Evolutionary conservation across 2,113 vertebrate genomes (phyloP), one percentile per base, ranked within the genome.

Genomic region (Serilophus lunatus): DNA sequence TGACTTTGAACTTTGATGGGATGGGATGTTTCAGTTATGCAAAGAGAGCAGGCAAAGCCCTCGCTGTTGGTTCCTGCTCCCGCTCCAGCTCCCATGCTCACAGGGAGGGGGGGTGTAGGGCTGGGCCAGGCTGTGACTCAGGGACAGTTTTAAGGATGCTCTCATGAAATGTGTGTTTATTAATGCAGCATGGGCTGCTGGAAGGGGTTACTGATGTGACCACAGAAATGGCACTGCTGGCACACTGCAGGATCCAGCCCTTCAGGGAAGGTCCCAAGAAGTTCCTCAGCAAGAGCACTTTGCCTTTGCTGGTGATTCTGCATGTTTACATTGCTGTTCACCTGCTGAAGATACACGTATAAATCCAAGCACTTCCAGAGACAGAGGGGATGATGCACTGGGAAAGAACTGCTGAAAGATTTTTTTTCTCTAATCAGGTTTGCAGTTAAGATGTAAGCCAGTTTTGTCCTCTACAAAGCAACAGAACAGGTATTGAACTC

Each of bases 81-180:
- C 44, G 63, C 70, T 4, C 44, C 60, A 24, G 74, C 7, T 2
- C 40, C 40, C 8, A 20, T 8, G 1, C n/a, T 45, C 29, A 4
- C 66, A 2, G 1, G 0, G n/a, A 23, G 26, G 16, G 8, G n/a
- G 3, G n/a, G 45, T 6, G 0, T 47, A 16, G 26, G 50, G 53
- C 74, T 20, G 65, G 61, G 29, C 49, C 61, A 14, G 0, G 0
- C 3, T 1, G 0, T 2, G 24, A 1, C 49, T 6, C 1, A 0
- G 2, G 19, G 36, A 2, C 10, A 6, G 49, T 5, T 51, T 80
- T 12, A 23, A 35, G 35, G 53, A 16, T 3, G 2, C 40, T 25
- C 57, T 0, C 54, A 9, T 11, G 20, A 29, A 26, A 26, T 0
- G 0, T 4, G 20, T 3, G 13, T 12, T 31, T 1, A 3, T 18